Base-by-base conservation (phyloP, 2,888 invertebrate genomes). In the Hesperia comma region DNA sequence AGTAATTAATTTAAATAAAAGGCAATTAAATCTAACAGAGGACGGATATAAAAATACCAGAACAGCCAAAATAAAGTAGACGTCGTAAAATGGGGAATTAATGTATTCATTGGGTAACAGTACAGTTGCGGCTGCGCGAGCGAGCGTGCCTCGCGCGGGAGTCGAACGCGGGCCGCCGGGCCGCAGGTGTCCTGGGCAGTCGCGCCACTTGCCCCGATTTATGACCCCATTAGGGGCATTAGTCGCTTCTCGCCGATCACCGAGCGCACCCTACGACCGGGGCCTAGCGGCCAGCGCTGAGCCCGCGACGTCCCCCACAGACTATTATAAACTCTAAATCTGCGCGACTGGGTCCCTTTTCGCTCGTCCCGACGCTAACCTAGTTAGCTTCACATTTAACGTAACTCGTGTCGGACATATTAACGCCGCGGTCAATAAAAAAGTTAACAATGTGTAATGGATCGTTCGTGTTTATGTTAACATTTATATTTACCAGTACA, bases 391-490 rank as follows among this genome's bases (percentile, higher is more conserved):
- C 41, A 58, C 51, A 43, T 60, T 54, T 60, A 49, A 56, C 46
- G 2, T 32, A 19, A 62, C 53, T 40, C 37, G 51, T 64, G 63
- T 58, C 33, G 26, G 58, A 58, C 64, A 58, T 58, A 64, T 58
- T 63, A 63, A 63, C 49, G 63, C 17, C 49, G 63, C 26, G 37
- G 57, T 64, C 58, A 64, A 58, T 64, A 64, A 64, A 64, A 51
- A 53, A 58, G 64, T 64, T 57, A 58, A 64, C 64, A 58, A 53
- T 64, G 51, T 57, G 51, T 64, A 64, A 64, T 58, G 41, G 51
- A 21, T 41, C 51, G 63, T 63, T 57, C 57, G 53, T 53, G 64
- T 41, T 57, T 58, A 58, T 55, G 49, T 46, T 51, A 51, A 51
- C 51, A 51, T 21, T 51, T 21, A 21, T 21, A 21, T 19, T 51